These are phyloP conservation scores for Salvator merianae DNA, from an alignment of 2,113 vertebrate genomes.

Conservation along the genomic window DNA sequence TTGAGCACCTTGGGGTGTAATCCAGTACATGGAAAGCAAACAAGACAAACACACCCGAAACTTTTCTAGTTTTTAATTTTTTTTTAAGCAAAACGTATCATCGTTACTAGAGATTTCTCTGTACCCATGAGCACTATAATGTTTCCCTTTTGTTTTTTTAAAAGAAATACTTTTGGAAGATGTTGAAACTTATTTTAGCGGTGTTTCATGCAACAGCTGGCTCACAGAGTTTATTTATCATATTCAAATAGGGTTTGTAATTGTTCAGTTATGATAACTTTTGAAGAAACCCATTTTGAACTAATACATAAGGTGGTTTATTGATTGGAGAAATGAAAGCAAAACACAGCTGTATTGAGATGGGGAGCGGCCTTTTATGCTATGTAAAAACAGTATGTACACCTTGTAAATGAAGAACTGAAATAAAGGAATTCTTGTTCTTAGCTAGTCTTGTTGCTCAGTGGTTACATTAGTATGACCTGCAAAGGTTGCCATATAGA, in stretches of 20 bases:
- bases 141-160: not conserved
- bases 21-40: not conserved
- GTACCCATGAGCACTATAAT: not conserved
- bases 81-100: not conserved
- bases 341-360: conserved; percentile 30
- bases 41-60: not conserved
- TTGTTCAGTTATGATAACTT: conserved; percentile 32
- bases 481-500: conserved; percentile 41
- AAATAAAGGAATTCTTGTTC: conserved; percentile 51
- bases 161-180: not conserved
- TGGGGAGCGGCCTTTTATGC: conserved; percentile 46
- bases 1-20: not conserved
- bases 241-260: conserved; percentile 10
- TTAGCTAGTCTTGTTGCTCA: conserved; percentile 50
- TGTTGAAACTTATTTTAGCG: not conserved
- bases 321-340: conserved; percentile 17
- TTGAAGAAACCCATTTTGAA: conserved; percentile 8
- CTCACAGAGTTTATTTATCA: not conserved
- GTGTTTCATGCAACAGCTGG: not conserved
- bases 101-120: not conserved
- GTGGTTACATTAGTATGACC: conserved; percentile 35
- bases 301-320: conserved; percentile 2
- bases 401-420: conserved; percentile 47
- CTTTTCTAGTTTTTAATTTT: not conserved
- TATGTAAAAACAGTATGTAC: conserved; percentile 50